Evolutionary conservation across 2,888 invertebrate genomes (phyloP), one percentile per base, ranked within the genome.

Genomic region (Brenthis ino): DNA sequence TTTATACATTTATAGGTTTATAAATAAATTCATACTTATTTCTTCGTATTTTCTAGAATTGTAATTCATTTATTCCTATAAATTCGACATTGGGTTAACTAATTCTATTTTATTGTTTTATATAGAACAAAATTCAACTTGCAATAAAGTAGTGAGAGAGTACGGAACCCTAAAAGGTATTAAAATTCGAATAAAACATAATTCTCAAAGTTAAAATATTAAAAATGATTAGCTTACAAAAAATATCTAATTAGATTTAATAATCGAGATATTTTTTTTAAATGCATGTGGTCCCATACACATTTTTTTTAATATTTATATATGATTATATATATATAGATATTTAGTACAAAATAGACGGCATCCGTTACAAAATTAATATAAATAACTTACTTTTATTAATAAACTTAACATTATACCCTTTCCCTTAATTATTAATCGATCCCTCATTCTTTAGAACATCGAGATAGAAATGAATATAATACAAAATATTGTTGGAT

Each of bases 251-350:
- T 8, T 47, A 12, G 24, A 24, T 14, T 4, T 6, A 28, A 14
- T 11, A 2, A 28, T 28, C 11, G 24, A 24, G 14, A 57, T 24
- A 24, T 28, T 28, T 4, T n/a, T 33, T 28, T n/a, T 2, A 33
- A 2, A 58, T n/a, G 12, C 50, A 60, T 48, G 28, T 60, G 60
- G 60, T n/a, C 60, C 58, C 60, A 28, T 60, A 60, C 60, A 60
- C 11, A 60, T 48, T 50, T 48, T 53, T 28, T 60, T 14, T 1
- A 6, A 58, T 58, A 58, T 14, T 24, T 20, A 14, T 24, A 14
- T 20, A 6, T 20, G 12, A 16, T 24, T 14, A 16, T 47, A 48
- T 14, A 16, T 47, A 48, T 58, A 47, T 24, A 28, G 37, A 48
- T 12, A n/a, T 28, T 8, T 8, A 54, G 1, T 11, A 43, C 11